Conservation (phyloP, 2,888 invertebrate species). For the Oscheius onirici region DNA sequence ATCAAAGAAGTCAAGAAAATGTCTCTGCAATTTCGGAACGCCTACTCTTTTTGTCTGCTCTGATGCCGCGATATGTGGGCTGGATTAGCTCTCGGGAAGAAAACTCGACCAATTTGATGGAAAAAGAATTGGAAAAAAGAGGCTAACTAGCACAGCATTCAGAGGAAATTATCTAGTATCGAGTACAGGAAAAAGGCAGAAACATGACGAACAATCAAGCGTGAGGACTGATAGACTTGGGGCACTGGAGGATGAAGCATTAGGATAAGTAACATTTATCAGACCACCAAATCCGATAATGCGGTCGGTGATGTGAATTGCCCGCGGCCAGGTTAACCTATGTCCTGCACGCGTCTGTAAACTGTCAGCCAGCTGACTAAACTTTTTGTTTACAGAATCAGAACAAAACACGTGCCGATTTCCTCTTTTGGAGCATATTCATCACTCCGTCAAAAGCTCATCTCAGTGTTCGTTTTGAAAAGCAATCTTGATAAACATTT, state of each 20-base stretch:
- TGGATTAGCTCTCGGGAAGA: conserved; percentile 20
- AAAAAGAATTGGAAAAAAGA: neutral
- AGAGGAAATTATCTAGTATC: neutral
- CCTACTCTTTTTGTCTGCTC: neutral
- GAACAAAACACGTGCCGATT: too few species aligned
- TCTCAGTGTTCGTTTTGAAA: too few species aligned
- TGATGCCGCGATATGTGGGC: conserved; percentile 11
- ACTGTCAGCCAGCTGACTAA: too few species aligned
- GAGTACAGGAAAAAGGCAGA: neutral
- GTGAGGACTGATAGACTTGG: neutral
- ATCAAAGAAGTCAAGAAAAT: conserved; percentile 15
- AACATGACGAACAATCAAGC: neutral
- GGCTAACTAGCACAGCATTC: neutral
- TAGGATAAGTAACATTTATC: conserved; percentile 28
- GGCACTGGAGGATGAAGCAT: neutral
- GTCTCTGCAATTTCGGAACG: conserved; percentile 2
- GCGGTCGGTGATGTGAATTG: conserved; percentile 20
- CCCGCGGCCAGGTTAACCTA: neutral
- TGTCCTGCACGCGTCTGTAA: too few species aligned
- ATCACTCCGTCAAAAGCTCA: too few species aligned
- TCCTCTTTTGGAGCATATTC: too few species aligned
- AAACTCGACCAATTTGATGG: conserved; percentile 5
- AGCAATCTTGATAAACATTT: too few species aligned
- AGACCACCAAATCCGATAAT: conserved; percentile 23
- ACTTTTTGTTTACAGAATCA: too few species aligned